These are phyloP conservation scores for Brachypteracias leptosomus DNA, from an alignment of 2,113 vertebrate genomes.

Conservation along the genomic window DNA sequence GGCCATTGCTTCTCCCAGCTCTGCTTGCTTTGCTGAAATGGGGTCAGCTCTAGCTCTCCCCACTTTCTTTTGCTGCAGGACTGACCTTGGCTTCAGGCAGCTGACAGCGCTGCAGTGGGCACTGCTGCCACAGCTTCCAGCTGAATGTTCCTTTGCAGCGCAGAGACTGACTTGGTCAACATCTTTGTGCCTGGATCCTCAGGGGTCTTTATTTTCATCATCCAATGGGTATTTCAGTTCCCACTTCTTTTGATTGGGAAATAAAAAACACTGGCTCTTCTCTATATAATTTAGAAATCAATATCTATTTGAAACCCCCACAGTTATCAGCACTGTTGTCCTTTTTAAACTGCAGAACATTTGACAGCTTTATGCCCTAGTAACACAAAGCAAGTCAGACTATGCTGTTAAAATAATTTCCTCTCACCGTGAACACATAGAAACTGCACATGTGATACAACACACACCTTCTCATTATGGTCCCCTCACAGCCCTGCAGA, in stretches of 20 bases:
- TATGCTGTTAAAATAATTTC: neutral
- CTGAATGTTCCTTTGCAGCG: neutral
- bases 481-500: rapidly evolving
- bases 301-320: neutral
- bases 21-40: neutral
- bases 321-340: neutral
- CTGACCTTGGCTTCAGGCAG: rapidly evolving
- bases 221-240: neutral
- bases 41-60: neutral
- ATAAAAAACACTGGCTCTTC: neutral
- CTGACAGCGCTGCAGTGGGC: neutral
- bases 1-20: neutral
- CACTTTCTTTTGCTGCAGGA: neutral
- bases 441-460: neutral
- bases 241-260: neutral
- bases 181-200: neutral
- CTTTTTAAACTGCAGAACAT: slow-evolving; percentile 5
- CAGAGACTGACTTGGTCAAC: neutral
- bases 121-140: rapidly evolving
- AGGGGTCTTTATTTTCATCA: neutral
- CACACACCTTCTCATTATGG: rapidly evolving
- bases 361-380: neutral
- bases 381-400: neutral
- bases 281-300: neutral
- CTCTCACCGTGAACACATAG: neutral